Evolutionary conservation across 2,888 invertebrate genomes (phyloP).

Genomic region (Dendrolimus houi): DNA sequence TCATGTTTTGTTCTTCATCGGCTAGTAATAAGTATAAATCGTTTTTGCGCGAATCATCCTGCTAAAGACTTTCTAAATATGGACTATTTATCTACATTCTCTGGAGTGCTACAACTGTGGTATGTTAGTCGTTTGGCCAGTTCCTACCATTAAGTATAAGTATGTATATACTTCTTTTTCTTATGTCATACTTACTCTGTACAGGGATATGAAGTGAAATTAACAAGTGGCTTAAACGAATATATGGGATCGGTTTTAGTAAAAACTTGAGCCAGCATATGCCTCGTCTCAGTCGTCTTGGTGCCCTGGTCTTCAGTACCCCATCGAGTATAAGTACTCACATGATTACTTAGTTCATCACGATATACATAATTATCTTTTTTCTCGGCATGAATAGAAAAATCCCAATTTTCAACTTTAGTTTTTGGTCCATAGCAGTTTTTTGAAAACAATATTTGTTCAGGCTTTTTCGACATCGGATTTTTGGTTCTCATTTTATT

Average conservation of each 20-base stretch:
- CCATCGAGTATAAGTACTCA: conserved; percentile 64
- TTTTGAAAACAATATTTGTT: conserved; percentile 63
- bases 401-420: conserved; percentile 69
- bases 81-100: too few relatives aligned
- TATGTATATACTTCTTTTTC: too few relatives aligned
- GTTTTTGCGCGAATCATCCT: too few relatives aligned
- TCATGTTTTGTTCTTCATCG: too few relatives aligned
- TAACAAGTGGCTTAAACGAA: conserved; percentile 59
- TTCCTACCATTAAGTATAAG: too few relatives aligned
- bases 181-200: conserved; percentile 48
- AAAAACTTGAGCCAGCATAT: conserved; percentile 62
- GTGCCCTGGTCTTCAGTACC: conserved; percentile 53
- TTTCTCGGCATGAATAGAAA: conserved; percentile 46
- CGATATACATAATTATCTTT: conserved; percentile 70
- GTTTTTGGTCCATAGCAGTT: conserved; percentile 49
- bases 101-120: too few relatives aligned
- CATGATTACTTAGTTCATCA: conserved; percentile 55
- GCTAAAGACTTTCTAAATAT: too few relatives aligned
- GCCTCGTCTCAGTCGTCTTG: conserved; percentile 57
- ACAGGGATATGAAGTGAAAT: conserved; percentile 66
- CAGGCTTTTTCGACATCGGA: conserved; percentile 56
- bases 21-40: too few relatives aligned
- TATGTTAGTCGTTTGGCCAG: too few relatives aligned
- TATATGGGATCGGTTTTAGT: conserved; percentile 56
- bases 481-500: conserved; percentile 42